Conservation (phyloP, 1,140 invertebrate species). For the Diprion similis region DNA sequence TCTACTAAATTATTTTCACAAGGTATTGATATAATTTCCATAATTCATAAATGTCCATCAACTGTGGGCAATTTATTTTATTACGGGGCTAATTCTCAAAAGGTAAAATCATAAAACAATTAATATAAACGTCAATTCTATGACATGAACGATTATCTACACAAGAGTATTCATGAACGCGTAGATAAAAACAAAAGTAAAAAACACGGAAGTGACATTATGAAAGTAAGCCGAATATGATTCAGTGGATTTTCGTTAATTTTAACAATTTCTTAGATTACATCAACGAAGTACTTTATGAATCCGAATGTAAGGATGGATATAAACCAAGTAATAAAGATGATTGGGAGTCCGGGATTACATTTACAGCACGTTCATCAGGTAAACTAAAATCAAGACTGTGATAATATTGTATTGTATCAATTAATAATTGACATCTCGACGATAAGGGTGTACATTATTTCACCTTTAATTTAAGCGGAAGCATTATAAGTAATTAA, state of each 20-base stretch:
- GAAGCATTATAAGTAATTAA: too few relatives aligned
- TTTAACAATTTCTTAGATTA: conserved; percentile 68
- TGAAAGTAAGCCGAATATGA: background rate
- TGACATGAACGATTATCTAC: background rate
- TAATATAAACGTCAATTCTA: background rate
- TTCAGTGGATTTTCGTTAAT: too few relatives aligned
- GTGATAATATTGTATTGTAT: too few relatives aligned
- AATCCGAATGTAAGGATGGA: conserved; percentile 65
- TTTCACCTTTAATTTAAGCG: conserved; percentile 11
- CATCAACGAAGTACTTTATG: conserved; percentile 80
- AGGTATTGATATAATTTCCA: conserved; percentile 72
- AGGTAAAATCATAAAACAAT: background rate
- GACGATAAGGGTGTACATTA: conserved; percentile 12
- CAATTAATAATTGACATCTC: conserved; percentile 4
- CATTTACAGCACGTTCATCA: conserved; percentile 83
- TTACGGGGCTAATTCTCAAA: conserved; percentile 6
- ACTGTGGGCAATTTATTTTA: too few relatives aligned
- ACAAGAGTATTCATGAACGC: background rate
- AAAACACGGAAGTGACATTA: background rate
- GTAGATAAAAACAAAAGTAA: conserved; percentile 10
- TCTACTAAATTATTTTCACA: conserved; percentile 84
- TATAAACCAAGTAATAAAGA: conserved; percentile 67
- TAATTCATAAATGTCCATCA: too few relatives aligned
- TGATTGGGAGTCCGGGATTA: conserved; percentile 85
- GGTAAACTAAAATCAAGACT: conserved; percentile 66